Base-by-base conservation (phyloP, 2,797 vertebrate genomes). In the Diplodus puntazzo region DNA sequence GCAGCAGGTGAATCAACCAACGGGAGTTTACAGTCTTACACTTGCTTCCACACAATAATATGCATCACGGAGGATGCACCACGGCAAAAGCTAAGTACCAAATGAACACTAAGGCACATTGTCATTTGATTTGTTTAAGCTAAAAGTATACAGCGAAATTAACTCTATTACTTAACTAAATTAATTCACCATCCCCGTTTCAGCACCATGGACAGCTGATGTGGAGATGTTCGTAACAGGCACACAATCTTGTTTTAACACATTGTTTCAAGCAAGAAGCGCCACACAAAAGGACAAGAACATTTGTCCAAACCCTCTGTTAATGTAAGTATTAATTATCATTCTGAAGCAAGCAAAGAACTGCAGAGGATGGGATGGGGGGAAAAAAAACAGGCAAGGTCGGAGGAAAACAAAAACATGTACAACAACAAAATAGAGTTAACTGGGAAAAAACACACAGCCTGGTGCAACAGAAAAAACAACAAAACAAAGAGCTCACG, bases 401-500 rank as follows among this genome's bases (percentile, higher is more conserved):
- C 45, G 52, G 53, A 75, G 65, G 50, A 71, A 23, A 21, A 79
- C 39, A 55, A 13, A 54, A 55, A 16, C 1, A 20, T 3, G 16
- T 16, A 30, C 25, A 8, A 52, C n/a, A 48, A 61, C 3, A 66
- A 53, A 72, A 49, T 60, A 63, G 39, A 54, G 57, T 3, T 12
- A 71, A 16, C 11, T 39, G 52, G 11, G 45, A 49, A 84, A 39
- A 23, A 72, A 53, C 59, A 85, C 61, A 80, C 25, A 80, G 69
- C 16, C 52, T 34, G 54, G 53, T 46, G 18, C 39, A 75, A 69
- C 5, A 48, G 42, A 81, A 69, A 81, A 77, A 34, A 34, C 25
- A 25, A 25, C 25, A 34, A 34, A 34, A 34, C 61, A 87, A 75
- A 80, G 81, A 72, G 94, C 97, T 97, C 88, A 97, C 97, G 17